phyloP scores from a whole-genome alignment of 2,797 vertebrate genomes.

The Acrossocheilus wenchowensis region DNA sequence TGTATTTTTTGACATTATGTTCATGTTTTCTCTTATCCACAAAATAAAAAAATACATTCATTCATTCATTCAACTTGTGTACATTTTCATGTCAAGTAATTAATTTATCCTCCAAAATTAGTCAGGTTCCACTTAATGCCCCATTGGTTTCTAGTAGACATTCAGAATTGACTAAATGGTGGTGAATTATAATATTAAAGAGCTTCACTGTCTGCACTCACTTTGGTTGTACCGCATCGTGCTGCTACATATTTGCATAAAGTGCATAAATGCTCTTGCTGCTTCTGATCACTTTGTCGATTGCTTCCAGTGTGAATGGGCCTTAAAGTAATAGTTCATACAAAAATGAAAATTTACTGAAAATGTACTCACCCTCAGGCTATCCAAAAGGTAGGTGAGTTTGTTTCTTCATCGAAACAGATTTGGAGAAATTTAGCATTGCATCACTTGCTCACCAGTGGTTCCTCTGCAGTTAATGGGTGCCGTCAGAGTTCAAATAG shows the following conservation, averaged over 20 bases:
- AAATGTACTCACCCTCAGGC: background rate
- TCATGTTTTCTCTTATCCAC: background rate
- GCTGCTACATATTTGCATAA: background rate
- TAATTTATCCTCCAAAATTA: background rate
- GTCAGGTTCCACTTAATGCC: background rate
- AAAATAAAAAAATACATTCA: background rate
- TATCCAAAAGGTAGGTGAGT: background rate
- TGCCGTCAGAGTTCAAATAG: background rate
- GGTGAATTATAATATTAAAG: background rate
- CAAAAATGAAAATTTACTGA: background rate
- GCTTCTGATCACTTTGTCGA: background rate
- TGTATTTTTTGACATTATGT: background rate
- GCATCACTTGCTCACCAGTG: background rate
- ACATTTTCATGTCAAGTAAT: background rate
- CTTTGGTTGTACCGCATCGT: background rate
- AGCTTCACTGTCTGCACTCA: background rate
- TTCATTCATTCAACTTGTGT: background rate
- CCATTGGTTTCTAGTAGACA: background rate
- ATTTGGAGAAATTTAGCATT: background rate
- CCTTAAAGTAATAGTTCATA: background rate
- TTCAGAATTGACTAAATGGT: background rate
- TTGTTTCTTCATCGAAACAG: background rate
- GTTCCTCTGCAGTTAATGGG: background rate
- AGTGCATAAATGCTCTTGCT: background rate
- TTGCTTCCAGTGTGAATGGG: background rate